Percentiles rank a stretch among this genome's conserved stretches.
These are phyloP conservation scores for Oscheius onirici DNA, from an alignment of 2,888 invertebrate species.

Conservation along the genomic window DNA sequence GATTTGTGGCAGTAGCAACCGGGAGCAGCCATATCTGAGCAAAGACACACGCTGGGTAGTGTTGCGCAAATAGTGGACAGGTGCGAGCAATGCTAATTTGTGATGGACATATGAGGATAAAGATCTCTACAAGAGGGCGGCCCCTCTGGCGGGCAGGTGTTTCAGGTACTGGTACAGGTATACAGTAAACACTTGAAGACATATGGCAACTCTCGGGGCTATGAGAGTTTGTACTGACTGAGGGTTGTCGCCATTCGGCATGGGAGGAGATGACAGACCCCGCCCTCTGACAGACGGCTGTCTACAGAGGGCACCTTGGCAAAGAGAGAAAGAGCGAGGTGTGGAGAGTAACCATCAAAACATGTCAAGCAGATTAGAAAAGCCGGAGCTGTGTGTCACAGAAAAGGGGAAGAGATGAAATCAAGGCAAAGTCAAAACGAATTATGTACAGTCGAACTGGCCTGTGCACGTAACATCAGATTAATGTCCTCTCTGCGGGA, in stretches of 20 bases:
- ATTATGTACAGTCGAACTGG: constrained; percentile 29
- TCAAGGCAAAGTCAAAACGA: constrained; percentile 26
- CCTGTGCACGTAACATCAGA: constrained; percentile 25
- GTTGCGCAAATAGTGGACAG: constrained; percentile 27
- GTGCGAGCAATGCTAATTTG: constrained; percentile 25
- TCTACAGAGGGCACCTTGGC: constrained; percentile 16
- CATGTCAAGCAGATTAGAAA: not conserved
- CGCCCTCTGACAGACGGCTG: constrained; percentile 33
- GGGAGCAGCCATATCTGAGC: not conserved
- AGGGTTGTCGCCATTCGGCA: constrained; percentile 14
- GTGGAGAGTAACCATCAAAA: constrained; percentile 21
- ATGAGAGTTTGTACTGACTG: constrained; percentile 7
- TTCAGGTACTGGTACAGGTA: constrained; percentile 20
- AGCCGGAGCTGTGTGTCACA: not conserved
- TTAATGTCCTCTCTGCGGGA: constrained; percentile 19
- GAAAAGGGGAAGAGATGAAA: constrained; percentile 1
- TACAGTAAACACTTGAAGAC: constrained; percentile 25
- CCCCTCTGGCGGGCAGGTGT: constrained; percentile 30
- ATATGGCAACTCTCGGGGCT: not conserved
- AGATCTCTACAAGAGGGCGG: constrained; percentile 30
- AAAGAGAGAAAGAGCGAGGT: no score
- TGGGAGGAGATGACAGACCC: constrained; percentile 10
- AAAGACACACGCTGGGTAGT: not conserved
- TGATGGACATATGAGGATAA: constrained; percentile 29
- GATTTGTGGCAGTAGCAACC: not conserved